phyloP scores from a whole-genome alignment of 2,797 vertebrate species.

The Echeneis naucrates region DNA sequence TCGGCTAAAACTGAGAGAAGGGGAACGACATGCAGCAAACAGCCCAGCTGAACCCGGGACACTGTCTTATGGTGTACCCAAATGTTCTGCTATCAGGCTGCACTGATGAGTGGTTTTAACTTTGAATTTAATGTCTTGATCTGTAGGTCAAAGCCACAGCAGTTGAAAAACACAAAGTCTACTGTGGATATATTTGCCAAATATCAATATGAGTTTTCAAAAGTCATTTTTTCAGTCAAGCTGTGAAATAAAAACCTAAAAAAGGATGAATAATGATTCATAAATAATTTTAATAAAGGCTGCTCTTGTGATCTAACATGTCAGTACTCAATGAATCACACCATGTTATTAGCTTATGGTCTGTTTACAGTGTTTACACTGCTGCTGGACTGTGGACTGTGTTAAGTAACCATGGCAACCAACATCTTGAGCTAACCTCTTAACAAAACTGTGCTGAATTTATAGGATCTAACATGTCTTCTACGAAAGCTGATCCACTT shows the following conservation, averaged over 20 bases:
- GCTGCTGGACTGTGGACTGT: slow-evolving; percentile 1
- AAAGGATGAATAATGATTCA: too few species aligned
- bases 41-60: too few species aligned
- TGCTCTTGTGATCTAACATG: neutral
- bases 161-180: neutral
- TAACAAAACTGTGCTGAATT: neutral
- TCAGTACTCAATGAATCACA: slow-evolving; percentile 5
- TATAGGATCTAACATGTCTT: neutral
- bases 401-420: neutral
- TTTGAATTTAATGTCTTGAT: neutral
- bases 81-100: too few species aligned
- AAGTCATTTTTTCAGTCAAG: neutral
- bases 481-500: neutral
- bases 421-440: neutral
- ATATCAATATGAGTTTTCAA: neutral
- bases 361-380: slow-evolving; percentile 8
- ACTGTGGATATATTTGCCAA: neutral
- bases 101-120: neutral
- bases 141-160: neutral
- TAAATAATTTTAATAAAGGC: neutral
- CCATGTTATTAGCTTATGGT: neutral
- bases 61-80: too few species aligned
- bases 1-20: too few species aligned
- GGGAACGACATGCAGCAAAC: too few species aligned
- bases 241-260: neutral